A percentile compares a stretch with the other conserved stretches of the same genome.
These are phyloP conservation scores for Umimayanthus chanpuru DNA, from an alignment of 92 coral and sea anemone genomes.

Conservation along the genomic window DNA sequence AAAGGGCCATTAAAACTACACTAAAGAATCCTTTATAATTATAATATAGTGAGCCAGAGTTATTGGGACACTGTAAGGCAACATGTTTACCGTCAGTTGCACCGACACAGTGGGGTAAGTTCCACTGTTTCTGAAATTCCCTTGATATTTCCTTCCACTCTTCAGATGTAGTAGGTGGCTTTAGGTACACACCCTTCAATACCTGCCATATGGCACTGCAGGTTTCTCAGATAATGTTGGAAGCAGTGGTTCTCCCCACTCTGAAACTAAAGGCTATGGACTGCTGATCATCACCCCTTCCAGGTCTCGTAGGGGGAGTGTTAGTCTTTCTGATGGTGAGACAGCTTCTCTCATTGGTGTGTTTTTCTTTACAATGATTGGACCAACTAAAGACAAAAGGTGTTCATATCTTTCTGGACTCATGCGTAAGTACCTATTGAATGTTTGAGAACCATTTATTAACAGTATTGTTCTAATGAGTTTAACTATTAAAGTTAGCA, in stretches of 20 bases:
- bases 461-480: constrained; percentile 16
- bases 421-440: constrained; percentile 63
- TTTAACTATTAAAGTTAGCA: constrained; percentile 10
- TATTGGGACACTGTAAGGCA: constrained; percentile 37
- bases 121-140: constrained; percentile 44
- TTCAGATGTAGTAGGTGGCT: constrained; percentile 42
- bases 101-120: constrained; percentile 50
- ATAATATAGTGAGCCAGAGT: constrained; percentile 47
- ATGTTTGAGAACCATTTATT: constrained; percentile 15
- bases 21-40: constrained; percentile 52
- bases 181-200: constrained; percentile 43
- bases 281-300: constrained; percentile 60
- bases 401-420: constrained; percentile 60
- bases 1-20: constrained; percentile 41
- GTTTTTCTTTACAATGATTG: constrained; percentile 47
- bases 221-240: constrained; percentile 58
- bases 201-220: constrained; percentile 63
- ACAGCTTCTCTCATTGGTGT: constrained; percentile 59
- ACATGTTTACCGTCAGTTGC: constrained; percentile 56
- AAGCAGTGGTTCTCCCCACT: constrained; percentile 57
- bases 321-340: constrained; percentile 56
- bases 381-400: constrained; percentile 57
- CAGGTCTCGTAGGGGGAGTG: constrained; percentile 55
- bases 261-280: constrained; percentile 50
- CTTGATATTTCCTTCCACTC: constrained; percentile 38